Percentiles rank a stretch among this genome's conserved stretches.
Evolutionary conservation across 2,113 vertebrate genomes (phyloP).

Genomic region (Acanthisitta chloris): DNA sequence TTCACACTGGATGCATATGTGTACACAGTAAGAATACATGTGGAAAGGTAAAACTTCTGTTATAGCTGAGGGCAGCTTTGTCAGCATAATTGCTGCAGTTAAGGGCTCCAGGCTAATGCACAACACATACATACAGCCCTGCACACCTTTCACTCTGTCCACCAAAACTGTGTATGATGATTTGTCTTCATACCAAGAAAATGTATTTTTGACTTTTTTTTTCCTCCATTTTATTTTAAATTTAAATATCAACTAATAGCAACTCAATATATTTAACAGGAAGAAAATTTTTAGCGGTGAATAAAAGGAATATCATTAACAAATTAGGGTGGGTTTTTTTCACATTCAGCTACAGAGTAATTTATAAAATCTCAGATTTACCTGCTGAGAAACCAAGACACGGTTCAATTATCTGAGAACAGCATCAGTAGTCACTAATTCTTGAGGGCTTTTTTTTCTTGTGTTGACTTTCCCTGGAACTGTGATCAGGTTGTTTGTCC

Average conservation of each 20-base stretch:
- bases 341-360: neutral
- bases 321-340: neutral
- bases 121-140: neutral
- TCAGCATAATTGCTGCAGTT: neutral
- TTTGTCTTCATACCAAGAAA: neutral
- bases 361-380: slow-evolving; percentile 10
- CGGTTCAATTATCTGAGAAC: neutral
- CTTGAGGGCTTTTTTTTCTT: neutral
- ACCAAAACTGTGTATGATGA: neutral
- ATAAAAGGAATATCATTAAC: neutral
- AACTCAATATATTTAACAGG: neutral
- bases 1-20: neutral
- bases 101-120: neutral
- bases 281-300: neutral
- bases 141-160: neutral
- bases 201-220: neutral
- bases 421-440: neutral
- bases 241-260: neutral
- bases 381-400: neutral
- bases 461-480: neutral
- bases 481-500: neutral
- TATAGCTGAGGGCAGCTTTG: neutral
- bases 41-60: slow-evolving; percentile 21
- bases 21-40: neutral
- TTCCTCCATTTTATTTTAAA: neutral